These are phyloP conservation scores for Euzetes globulus DNA, from an alignment of 2,888 invertebrate species.

Conservation along the genomic window DNA sequence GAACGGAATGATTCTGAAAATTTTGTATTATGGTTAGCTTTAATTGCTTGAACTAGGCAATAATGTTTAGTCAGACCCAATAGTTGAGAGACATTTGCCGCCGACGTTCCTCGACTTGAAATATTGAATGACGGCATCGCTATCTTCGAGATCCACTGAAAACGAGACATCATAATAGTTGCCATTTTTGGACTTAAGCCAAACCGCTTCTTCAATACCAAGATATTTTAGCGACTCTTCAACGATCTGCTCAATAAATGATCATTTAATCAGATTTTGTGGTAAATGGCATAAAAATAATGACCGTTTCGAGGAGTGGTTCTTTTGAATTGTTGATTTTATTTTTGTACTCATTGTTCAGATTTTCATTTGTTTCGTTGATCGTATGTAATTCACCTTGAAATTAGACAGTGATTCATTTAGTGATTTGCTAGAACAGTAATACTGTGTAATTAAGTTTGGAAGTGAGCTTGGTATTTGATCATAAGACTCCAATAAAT, in stretches of 20 bases:
- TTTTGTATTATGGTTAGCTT: neutral
- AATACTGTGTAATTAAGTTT: too few relatives aligned
- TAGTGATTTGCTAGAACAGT: too few relatives aligned
- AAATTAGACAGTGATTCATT: too few relatives aligned
- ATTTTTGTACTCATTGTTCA: conserved; percentile 2
- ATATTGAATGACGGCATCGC: conserved; percentile 36
- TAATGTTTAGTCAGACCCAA: conserved; percentile 29
- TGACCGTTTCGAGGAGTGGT: conserved; percentile 23
- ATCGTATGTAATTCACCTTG: conserved; percentile 18
- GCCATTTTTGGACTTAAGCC: conserved; percentile 53
- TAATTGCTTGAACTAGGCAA: neutral
- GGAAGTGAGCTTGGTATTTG: neutral
- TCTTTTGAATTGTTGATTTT: conserved; percentile 10
- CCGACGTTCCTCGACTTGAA: conserved; percentile 31
- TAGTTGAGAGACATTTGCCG: neutral
- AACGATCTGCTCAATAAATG: conserved; percentile 49
- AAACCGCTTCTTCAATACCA: conserved; percentile 55
- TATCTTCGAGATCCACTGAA: conserved; percentile 33
- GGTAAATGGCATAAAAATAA: neutral
- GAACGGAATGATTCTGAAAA: conserved; percentile 37
- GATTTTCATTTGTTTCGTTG: conserved; percentile 24
- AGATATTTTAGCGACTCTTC: conserved; percentile 53
- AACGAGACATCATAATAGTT: conserved; percentile 52
- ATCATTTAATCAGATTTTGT: neutral
- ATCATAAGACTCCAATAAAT: too few relatives aligned